Evolutionary conservation across 2,888 invertebrate species (phyloP).

Genomic region (Drosophila sordidula): DNA sequence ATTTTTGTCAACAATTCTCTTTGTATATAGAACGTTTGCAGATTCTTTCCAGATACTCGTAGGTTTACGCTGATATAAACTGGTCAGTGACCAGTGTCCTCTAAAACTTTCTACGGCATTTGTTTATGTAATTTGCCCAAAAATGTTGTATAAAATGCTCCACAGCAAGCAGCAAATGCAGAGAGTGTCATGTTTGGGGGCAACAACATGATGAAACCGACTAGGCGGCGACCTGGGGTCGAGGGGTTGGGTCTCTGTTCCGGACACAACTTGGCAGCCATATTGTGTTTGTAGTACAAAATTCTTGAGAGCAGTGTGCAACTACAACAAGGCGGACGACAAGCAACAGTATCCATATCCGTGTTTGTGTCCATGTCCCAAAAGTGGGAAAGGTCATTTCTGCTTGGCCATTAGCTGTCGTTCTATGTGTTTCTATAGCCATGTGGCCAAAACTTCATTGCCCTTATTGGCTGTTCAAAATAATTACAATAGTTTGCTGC

Average conservation of each 20-base stretch:
- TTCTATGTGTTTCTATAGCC: slow-evolving; percentile 19
- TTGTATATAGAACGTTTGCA: slow-evolving; percentile 7
- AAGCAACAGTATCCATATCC: slow-evolving; percentile 52
- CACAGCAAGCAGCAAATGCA: slow-evolving; percentile 40
- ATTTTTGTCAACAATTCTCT: slow-evolving; percentile 8
- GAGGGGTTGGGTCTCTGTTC: neutral
- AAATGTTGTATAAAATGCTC: slow-evolving; percentile 71
- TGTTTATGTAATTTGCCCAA: slow-evolving; percentile 72
- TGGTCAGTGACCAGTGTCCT: slow-evolving; percentile 24
- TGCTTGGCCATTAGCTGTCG: slow-evolving; percentile 56
- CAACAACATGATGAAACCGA: slow-evolving; percentile 38
- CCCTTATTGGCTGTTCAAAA: slow-evolving; percentile 76
- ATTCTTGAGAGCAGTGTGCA: slow-evolving; percentile 39
- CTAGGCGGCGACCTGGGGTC: slow-evolving; percentile 4
- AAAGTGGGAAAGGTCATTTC: slow-evolving; percentile 63
- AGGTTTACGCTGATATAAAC: slow-evolving; percentile 12
- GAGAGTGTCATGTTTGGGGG: slow-evolving; percentile 54
- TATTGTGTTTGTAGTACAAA: slow-evolving; percentile 44
- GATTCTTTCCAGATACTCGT: slow-evolving; percentile 2
- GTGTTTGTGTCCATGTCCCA: slow-evolving; percentile 44
- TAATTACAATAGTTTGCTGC: slow-evolving; percentile 74
- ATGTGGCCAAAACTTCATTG: slow-evolving; percentile 57
- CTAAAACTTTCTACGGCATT: slow-evolving; percentile 51
- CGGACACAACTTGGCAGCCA: slow-evolving; percentile 52
- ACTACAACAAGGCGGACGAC: slow-evolving; percentile 24